Evolutionary conservation across 2,113 vertebrate species (phyloP).

Genomic region (Pelmatolapia mariae): DNA sequence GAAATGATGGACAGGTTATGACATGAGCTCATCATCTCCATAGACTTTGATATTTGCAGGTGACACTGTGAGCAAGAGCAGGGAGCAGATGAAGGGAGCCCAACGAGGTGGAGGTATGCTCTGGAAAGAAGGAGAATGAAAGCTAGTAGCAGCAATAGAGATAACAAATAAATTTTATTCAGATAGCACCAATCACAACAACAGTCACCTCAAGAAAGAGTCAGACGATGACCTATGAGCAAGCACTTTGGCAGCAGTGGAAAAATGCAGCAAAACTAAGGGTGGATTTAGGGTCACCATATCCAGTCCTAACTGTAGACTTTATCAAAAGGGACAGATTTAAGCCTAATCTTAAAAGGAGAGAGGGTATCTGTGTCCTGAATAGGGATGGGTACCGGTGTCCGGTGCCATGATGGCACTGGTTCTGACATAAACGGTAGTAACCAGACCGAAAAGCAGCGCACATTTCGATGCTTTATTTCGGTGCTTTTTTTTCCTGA

Average conservation of each 20-base stretch:
- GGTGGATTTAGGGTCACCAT: not conserved
- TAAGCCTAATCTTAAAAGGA: not conserved
- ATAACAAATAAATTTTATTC: not conserved
- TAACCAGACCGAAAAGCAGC: too few relatives aligned
- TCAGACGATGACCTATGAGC: not conserved
- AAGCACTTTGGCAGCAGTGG: not conserved
- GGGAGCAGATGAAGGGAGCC: not conserved
- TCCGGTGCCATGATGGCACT: too few relatives aligned
- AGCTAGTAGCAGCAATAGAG: not conserved
- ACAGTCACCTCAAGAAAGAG: not conserved
- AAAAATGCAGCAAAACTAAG: not conserved
- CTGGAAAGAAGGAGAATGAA: not conserved
- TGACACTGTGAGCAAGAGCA: not conserved
- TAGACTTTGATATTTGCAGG: not conserved
- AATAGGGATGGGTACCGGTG: too few relatives aligned
- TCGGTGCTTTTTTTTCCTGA: too few relatives aligned
- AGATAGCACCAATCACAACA: not conserved
- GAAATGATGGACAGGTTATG: too few relatives aligned
- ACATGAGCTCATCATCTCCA: not conserved
- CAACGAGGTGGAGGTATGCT: not conserved
- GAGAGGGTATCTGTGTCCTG: not conserved
- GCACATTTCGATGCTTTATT: too few relatives aligned
- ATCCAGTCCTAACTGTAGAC: not conserved
- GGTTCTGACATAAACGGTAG: too few relatives aligned
- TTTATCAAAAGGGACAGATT: not conserved